Evolutionary conservation across 2,888 invertebrate species (phyloP).

Genomic region (Craniophora ligustri): DNA sequence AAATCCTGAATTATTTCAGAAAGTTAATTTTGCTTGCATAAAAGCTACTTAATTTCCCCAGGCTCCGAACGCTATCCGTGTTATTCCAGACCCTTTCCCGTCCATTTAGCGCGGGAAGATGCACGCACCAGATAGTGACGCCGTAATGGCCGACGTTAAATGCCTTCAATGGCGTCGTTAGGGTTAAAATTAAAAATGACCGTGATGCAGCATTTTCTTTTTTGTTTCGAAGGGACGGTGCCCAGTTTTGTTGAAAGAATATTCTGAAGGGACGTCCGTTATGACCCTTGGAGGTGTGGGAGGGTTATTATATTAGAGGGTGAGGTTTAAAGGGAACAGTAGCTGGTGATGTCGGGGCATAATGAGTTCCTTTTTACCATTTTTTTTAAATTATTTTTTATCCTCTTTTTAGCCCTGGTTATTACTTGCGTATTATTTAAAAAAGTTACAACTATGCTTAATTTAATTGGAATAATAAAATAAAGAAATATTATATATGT

Average conservation of each 20-base stretch:
- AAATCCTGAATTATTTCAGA: slow-evolving; percentile 15
- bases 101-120: slow-evolving; percentile 79
- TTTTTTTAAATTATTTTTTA: slow-evolving; percentile 73
- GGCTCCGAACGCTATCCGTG: slow-evolving; percentile 50
- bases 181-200: slow-evolving; percentile 86
- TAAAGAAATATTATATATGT: too few relatives aligned
- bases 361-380: slow-evolving; percentile 83
- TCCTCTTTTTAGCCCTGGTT: slow-evolving; percentile 51
- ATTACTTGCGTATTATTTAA: slow-evolving; percentile 19
- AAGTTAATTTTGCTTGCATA: slow-evolving; percentile 27
- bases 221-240: slow-evolving; percentile 79
- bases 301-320: slow-evolving; percentile 81
- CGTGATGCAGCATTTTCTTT: slow-evolving; percentile 86
- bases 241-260: slow-evolving; percentile 83
- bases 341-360: slow-evolving; percentile 75
- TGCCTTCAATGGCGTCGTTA: slow-evolving; percentile 85
- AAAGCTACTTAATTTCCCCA: slow-evolving; percentile 46
- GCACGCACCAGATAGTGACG: slow-evolving; percentile 77
- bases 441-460: too few relatives aligned
- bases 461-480: too few relatives aligned
- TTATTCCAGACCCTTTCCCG: slow-evolving; percentile 69
- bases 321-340: slow-evolving; percentile 70
- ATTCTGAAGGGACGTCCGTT: slow-evolving; percentile 81
- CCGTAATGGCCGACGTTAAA: slow-evolving; percentile 80
- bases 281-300: slow-evolving; percentile 76